These are phyloP conservation scores for Periophthalmus modestus DNA, from an alignment of 2,113 vertebrate species.

Conservation along the genomic window DNA sequence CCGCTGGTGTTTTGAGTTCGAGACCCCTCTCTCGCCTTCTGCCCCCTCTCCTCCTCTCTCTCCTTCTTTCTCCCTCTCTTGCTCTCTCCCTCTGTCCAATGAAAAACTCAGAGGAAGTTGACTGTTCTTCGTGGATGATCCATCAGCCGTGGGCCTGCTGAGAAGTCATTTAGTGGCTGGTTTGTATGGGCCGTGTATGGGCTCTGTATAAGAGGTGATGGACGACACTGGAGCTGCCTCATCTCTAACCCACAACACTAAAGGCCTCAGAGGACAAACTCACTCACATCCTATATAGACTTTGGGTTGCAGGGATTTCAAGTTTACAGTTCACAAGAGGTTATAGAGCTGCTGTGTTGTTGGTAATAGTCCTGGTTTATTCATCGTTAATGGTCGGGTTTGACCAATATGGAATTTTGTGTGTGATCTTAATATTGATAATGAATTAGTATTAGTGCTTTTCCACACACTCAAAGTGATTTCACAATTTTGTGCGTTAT, in stretches of 20 bases:
- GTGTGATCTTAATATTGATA: too few species aligned
- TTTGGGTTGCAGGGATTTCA: conserved; percentile 60
- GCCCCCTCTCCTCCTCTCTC: background rate
- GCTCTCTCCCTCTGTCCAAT: conserved; percentile 35
- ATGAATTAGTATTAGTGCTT: too few species aligned
- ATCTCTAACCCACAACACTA: conserved; percentile 57
- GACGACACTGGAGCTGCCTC: conserved; percentile 63
- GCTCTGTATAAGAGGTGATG: conserved; percentile 53
- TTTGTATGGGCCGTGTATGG: conserved; percentile 41
- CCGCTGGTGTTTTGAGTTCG: conserved; percentile 24
- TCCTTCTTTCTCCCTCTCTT: background rate
- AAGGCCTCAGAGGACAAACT: conserved; percentile 47
- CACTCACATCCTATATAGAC: conserved; percentile 31
- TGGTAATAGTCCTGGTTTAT: too few species aligned
- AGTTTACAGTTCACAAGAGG: conserved; percentile 67
- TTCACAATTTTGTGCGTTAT: too few species aligned
- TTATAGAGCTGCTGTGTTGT: background rate
- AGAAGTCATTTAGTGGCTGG: conserved; percentile 69
- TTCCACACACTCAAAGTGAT: too few species aligned
- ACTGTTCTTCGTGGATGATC: conserved; percentile 59
- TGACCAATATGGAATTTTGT: too few species aligned
- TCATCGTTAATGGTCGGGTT: too few species aligned
- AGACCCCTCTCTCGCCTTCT: conserved; percentile 5
- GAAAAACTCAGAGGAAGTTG: conserved; percentile 36
- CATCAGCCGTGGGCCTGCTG: conserved; percentile 67